Conservation (phyloP, 2,797 vertebrate genomes). For the Myotis vivesi region DNA sequence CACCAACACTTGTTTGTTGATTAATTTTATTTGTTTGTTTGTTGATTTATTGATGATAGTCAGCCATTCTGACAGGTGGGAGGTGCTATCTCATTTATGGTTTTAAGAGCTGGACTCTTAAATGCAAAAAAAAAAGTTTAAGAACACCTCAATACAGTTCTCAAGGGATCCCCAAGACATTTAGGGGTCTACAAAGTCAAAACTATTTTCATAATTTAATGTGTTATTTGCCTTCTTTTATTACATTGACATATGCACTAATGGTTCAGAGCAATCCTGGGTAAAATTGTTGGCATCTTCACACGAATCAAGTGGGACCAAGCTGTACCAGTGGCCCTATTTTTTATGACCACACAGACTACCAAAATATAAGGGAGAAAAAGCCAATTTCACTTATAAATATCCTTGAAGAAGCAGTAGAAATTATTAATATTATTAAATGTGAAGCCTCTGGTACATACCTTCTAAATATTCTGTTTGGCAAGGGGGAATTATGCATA, state of each 20-base stretch:
- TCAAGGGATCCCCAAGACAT: not conserved
- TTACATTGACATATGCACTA: not conserved
- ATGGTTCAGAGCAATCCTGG: not conserved
- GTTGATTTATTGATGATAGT: not conserved
- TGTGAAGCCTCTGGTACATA: not conserved
- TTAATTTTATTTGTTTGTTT: not conserved
- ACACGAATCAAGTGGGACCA: not conserved
- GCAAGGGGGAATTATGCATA: not conserved
- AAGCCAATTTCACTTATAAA: not conserved
- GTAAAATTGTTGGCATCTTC: not conserved
- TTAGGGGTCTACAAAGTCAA: not conserved
- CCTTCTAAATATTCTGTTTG: not conserved
- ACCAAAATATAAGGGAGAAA: not conserved
- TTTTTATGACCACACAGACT: not conserved
- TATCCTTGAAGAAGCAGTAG: not conserved
- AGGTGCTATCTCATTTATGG: not conserved
- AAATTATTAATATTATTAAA: not conserved
- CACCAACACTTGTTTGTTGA: not conserved
- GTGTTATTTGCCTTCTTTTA: not conserved
- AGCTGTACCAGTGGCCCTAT: not conserved
- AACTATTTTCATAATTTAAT: not conserved
- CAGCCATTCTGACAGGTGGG: not conserved
- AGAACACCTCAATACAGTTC: not conserved
- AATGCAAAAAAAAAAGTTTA: not conserved
- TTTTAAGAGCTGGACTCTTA: not conserved